These are phyloP conservation scores for Synergus laeviventris DNA, from an alignment of 2,888 invertebrate genomes.

Conservation along the genomic window DNA sequence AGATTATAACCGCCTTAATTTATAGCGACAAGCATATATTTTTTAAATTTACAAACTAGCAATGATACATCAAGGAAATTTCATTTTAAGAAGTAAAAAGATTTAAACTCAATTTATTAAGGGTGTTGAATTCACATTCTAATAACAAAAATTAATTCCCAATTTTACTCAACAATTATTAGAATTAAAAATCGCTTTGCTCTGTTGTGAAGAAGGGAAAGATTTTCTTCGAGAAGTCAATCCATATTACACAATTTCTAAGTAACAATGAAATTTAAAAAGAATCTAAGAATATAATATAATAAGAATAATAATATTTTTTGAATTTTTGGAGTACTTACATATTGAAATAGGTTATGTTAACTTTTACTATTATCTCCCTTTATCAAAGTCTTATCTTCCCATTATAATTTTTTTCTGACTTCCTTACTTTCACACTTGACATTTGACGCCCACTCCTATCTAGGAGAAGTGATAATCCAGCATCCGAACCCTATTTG, in stretches of 20 bases:
- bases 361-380: neutral
- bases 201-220: no score
- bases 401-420: neutral
- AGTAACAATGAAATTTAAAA: neutral
- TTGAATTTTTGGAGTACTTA: neutral
- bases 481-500: slow-evolving; percentile 6
- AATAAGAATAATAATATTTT: neutral
- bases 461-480: neutral
- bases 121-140: no score
- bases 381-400: neutral
- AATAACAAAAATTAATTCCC: no score
- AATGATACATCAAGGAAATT: neutral
- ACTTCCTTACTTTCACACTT: slow-evolving; percentile 1
- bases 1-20: neutral
- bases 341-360: slow-evolving; percentile 9
- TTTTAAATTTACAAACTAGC: no score
- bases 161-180: no score
- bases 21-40: neutral
- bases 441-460: slow-evolving; percentile 17
- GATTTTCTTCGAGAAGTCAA: no score
- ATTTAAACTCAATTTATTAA: no score
- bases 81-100: neutral
- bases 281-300: neutral
- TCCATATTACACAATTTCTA: neutral
- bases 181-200: no score